phyloP scores from a whole-genome alignment of 1,140 invertebrate genomes.

The Epicauta chinensis region DNA sequence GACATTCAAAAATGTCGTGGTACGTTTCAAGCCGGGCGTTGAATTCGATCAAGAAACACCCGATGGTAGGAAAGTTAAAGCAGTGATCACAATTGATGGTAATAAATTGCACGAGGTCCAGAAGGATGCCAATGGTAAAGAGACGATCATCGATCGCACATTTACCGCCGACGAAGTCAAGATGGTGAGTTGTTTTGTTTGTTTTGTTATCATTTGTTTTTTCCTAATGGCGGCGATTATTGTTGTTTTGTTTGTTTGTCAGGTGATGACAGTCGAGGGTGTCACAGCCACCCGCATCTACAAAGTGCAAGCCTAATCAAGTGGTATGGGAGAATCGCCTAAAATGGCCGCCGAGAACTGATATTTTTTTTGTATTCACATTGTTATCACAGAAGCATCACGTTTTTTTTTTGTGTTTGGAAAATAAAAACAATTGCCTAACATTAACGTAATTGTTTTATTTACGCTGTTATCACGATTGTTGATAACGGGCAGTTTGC shows the following conservation, averaged over 20 bases:
- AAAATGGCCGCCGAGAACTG: too few species aligned
- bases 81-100: constrained; percentile 55
- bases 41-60: constrained; percentile 82
- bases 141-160: constrained; percentile 59
- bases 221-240: background rate
- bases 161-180: constrained; percentile 65
- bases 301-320: constrained; percentile 35
- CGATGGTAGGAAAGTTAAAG: constrained; percentile 79
- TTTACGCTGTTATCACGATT: too few species aligned
- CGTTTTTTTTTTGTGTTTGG: background rate
- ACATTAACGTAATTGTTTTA: too few species aligned
- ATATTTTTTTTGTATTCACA: background rate
- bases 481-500: too few species aligned
- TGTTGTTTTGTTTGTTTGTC: constrained; percentile 35
- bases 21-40: constrained; percentile 73
- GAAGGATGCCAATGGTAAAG: constrained; percentile 59
- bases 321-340: too few species aligned
- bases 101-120: constrained; percentile 66
- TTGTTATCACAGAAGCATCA: too few species aligned
- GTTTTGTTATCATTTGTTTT: too few species aligned
- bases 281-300: constrained; percentile 54
- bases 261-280: constrained; percentile 54
- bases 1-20: constrained; percentile 74
- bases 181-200: constrained; percentile 46
- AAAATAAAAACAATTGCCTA: too few species aligned